Evolutionary conservation across 2,113 vertebrate species (phyloP), one percentile per base, ranked within the genome.

Genomic region (Oncorhynchus masou): DNA sequence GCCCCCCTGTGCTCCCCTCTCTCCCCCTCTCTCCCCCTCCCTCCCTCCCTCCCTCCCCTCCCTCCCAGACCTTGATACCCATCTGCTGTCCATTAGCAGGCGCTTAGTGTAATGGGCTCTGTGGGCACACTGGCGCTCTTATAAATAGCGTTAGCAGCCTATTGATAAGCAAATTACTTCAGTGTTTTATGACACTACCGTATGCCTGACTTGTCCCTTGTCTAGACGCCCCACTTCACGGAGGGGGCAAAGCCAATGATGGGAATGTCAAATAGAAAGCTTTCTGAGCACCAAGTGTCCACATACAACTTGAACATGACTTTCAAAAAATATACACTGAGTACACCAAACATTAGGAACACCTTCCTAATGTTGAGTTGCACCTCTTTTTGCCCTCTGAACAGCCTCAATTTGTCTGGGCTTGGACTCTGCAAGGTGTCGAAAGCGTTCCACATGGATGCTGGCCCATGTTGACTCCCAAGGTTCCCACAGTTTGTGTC

Each of bases 81-180:
- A 91, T 91, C 90, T 91, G 87, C 80, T 91, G 77, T 78, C 87
- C 68, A 87, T 92, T 91, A 90, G 80, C 85, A 76, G 22, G 51
- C 67, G 68, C 77, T 83, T 83, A 86, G 73, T 67, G 31, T 79
- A 88, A 91, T 83, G 79, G 76, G 64, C 27, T 78, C 75, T 79
- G 69, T 68, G 77, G 76, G 84, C 76, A 71, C 76, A 71, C 75
- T 59, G 67, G 68, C 72, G 76, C 39, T 31, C 74, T 79, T 84
- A 89, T 88, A 83, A 84, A 80, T 77, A 68, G 81, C 73, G 82
- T 77, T 89, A 83, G 77, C 79, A 67, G 68, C 68, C 51, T 78
- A 80, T 73, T 82, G 80, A 80, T 83, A 75, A 79, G 78, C 74
- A 77, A 72, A 79, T 85, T 3, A 70, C 34, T 29, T 70, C 8